Base-by-base conservation (phyloP, 1,140 invertebrate genomes). In the Cardiocondyla obscurior region DNA sequence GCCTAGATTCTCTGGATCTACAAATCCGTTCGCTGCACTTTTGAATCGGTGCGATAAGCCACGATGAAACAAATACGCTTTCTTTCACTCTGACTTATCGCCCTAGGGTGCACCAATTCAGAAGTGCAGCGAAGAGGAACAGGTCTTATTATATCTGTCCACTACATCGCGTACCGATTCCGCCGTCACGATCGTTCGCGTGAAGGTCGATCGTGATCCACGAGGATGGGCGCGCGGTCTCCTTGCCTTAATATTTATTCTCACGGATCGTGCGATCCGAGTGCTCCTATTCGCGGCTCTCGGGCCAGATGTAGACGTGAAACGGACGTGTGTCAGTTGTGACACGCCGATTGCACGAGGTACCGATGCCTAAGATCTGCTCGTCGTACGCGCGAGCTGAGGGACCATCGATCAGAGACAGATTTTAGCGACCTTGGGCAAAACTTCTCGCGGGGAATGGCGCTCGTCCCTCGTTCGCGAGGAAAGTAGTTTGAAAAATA, bases 191-290 rank as follows among this genome's bases (percentile, higher is more conserved):
- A 67, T 28, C 22, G 12, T 69, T 67, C n/a, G 62, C 33, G 44
- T 62, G 74, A 79, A 79, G 74, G 74, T 79, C 74, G 53, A 4
- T 55, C 74, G 36, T 79, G 74, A 67, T 64, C 53, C 46, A 25
- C 22, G 30, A n/a, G 51, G 16, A 49, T 67, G 49, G 33, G 62
- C 25, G 62, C 62, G 65, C 74, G 36, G 14, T 79, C 74, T 25
- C 74, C 60, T n/a, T 22, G 30, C 22, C 36, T 79, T 42, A 53
- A 62, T 79, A 69, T 79, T 79, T 79, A 69, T 79, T 79, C 74
- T 79, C 74, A 79, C 74, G 74, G 74, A 39, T 79, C 22, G 62
- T 16, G 39, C 33, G 49, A 65, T 19, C 51, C 28, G 16, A 46
- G 30, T 53, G 22, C 62, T 55, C 22, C 25, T 69, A 69, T 53